These are phyloP conservation scores for Eupithecia tripunctaria DNA, from an alignment of 2,888 invertebrate genomes.

Conservation along the genomic window DNA sequence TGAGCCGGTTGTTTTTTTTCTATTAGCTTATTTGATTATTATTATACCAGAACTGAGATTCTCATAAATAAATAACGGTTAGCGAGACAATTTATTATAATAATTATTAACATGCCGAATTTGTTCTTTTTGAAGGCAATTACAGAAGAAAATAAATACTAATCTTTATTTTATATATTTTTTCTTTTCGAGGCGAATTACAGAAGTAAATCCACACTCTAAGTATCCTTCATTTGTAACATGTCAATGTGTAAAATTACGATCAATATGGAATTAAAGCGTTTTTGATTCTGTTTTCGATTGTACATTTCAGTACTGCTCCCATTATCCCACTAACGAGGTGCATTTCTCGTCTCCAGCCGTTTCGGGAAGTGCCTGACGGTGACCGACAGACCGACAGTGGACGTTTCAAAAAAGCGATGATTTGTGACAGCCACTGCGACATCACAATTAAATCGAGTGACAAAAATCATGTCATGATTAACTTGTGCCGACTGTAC, in stretches of 20 bases:
- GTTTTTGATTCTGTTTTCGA: slow-evolving; percentile 8
- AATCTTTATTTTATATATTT: no score
- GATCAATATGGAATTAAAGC: neutral
- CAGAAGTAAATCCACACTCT: neutral
- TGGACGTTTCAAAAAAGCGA: slow-evolving; percentile 71
- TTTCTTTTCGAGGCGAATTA: neutral
- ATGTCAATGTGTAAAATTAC: neutral
- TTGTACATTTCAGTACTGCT: slow-evolving; percentile 63
- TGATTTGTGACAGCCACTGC: slow-evolving; percentile 76
- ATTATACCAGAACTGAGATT: neutral
- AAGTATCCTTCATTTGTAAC: neutral
- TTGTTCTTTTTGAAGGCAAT: neutral
- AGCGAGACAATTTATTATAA: neutral
- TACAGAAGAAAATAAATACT: neutral
- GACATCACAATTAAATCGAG: slow-evolving; percentile 74
- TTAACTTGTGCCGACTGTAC: slow-evolving; percentile 22
- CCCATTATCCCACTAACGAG: slow-evolving; percentile 79
- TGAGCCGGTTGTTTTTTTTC: neutral
- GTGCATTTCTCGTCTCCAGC: slow-evolving; percentile 68
- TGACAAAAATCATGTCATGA: slow-evolving; percentile 68
- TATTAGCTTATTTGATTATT: neutral
- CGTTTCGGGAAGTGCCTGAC: slow-evolving; percentile 65
- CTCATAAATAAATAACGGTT: neutral
- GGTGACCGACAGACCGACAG: slow-evolving; percentile 53
- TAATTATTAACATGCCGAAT: neutral